These are phyloP conservation scores for Eulemur rubriventer DNA, from an alignment of 2,797 vertebrate genomes.

Conservation along the genomic window DNA sequence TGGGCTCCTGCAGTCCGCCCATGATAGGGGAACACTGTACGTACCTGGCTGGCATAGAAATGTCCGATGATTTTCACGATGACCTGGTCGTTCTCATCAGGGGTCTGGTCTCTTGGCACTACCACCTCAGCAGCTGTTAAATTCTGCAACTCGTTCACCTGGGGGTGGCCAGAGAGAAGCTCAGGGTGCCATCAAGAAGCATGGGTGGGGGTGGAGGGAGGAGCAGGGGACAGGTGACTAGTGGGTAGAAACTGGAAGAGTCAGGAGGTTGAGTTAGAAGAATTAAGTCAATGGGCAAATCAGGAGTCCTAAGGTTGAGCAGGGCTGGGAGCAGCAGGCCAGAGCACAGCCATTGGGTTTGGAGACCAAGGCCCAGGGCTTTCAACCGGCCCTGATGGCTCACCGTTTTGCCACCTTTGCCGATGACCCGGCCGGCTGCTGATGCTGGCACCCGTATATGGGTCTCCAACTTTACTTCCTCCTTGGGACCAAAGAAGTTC, in stretches of 20 bases:
- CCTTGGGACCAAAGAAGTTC: constrained; percentile 97
- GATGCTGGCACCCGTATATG: constrained; percentile 97
- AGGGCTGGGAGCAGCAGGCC: neutral
- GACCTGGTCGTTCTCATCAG: constrained; percentile 96
- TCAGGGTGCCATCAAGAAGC: neutral
- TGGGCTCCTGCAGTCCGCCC: neutral
- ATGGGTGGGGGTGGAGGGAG: neutral
- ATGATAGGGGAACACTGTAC: rapidly evolving
- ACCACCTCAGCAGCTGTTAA: constrained; percentile 96
- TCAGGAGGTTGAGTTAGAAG: neutral
- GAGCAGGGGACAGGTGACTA: neutral
- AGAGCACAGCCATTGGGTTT: neutral
- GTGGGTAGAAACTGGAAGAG: neutral
- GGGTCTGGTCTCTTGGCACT: constrained; percentile 95
- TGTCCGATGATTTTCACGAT: constrained; percentile 98
- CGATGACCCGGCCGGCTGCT: constrained; percentile 95
- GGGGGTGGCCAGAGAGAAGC: neutral
- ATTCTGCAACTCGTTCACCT: constrained; percentile 98
- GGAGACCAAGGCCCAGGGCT: neutral
- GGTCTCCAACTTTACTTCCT: constrained; percentile 97
- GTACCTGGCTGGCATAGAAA: constrained; percentile 98
- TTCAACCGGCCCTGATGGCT: constrained; percentile 62
- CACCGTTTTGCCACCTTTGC: constrained; percentile 97
- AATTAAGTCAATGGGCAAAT: neutral
- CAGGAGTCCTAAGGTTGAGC: no score